Conservation (phyloP, 2,113 vertebrate species). For the Microcebus griseorufus region DNA sequence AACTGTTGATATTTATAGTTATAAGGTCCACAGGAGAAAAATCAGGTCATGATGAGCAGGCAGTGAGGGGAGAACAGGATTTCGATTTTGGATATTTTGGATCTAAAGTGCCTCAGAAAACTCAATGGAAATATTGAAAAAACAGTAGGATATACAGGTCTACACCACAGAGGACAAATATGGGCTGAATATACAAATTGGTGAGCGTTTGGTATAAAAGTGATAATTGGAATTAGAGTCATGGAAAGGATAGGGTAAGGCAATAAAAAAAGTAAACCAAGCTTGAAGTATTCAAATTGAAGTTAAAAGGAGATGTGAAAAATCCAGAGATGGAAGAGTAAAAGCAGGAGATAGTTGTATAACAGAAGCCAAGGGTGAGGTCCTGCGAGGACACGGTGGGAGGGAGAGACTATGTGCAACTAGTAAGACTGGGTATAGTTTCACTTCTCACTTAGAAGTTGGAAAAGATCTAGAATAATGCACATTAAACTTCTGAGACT, state of each 20-base stretch:
- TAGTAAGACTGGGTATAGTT: not conserved
- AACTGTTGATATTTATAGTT: not conserved
- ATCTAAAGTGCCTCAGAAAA: not conserved
- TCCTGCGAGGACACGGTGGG: not conserved
- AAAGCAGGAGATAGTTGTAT: not conserved
- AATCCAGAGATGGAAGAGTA: not conserved
- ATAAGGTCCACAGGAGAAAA: not conserved
- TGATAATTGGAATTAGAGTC: not conserved
- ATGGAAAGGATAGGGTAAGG: not conserved
- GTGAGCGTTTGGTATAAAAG: not conserved
- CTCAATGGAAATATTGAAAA: not conserved
- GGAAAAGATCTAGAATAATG: not conserved
- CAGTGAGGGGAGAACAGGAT: not conserved
- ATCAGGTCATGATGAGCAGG: not conserved
- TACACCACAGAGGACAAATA: not conserved
- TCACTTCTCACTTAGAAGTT: not conserved
- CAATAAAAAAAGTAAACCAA: not conserved
- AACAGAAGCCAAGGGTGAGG: not conserved
- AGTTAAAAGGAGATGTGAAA: not conserved
- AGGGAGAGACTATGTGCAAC: not conserved
- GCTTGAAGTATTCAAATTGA: not conserved
- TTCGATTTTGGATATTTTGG: not conserved
- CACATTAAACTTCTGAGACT: not conserved
- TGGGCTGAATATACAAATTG: not conserved
- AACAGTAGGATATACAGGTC: not conserved